phyloP scores from a whole-genome alignment of 1,140 invertebrate species.

The Cyphomyrmex costatus region DNA sequence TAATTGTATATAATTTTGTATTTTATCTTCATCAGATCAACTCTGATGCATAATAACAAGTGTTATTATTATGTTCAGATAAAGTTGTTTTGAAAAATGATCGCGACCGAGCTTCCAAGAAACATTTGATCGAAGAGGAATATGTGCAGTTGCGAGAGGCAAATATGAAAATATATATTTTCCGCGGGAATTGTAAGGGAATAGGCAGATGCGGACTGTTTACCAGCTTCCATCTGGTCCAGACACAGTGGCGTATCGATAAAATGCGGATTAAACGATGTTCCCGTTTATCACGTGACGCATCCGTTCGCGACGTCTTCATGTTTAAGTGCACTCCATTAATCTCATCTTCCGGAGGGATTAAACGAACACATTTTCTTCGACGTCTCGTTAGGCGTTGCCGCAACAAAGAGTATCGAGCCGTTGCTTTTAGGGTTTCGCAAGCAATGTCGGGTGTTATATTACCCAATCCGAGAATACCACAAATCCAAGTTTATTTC shows the following conservation, averaged over 20 bases:
- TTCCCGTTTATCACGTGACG: constrained; percentile 49
- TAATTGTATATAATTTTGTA: neutral
- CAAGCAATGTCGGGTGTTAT: neutral
- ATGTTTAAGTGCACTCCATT: constrained; percentile 57
- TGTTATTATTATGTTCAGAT: neutral
- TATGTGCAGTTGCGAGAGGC: neutral
- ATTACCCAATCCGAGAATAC: neutral
- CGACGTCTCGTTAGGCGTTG: neutral
- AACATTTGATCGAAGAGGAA: constrained; percentile 33
- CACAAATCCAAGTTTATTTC: neutral
- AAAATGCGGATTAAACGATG: constrained; percentile 50
- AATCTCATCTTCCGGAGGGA: constrained; percentile 33
- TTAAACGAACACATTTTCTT: neutral
- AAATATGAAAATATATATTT: constrained; percentile 45
- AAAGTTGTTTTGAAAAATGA: constrained; percentile 11
- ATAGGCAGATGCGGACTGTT: constrained; percentile 49
- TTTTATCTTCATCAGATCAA: neutral
- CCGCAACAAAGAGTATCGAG: neutral
- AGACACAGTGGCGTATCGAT: constrained; percentile 68
- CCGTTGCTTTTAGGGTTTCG: neutral
- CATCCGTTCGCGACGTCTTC: constrained; percentile 30
- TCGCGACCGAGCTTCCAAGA: constrained; percentile 6
- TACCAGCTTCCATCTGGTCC: constrained; percentile 52
- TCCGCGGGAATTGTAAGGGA: constrained; percentile 29
- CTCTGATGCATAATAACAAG: neutral